Evolutionary conservation across 2,113 vertebrate species (phyloP).

Genomic region (Corynorhinus townsendii): DNA sequence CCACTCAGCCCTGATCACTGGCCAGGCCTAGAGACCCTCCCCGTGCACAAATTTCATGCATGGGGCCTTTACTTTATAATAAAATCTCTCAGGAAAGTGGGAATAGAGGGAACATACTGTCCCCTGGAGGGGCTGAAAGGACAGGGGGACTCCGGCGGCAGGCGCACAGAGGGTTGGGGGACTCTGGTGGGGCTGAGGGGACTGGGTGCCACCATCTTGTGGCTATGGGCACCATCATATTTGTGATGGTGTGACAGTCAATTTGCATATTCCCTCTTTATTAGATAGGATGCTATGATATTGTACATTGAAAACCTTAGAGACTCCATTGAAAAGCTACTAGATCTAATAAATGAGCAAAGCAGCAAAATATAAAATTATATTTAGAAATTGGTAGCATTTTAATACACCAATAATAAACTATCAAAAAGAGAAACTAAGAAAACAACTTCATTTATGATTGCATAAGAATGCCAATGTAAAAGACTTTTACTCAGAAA

Average conservation of each 20-base stretch:
- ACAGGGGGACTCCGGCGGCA: too few species aligned
- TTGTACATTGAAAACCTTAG: not conserved
- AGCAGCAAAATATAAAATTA: not conserved
- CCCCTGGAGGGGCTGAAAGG: too few species aligned
- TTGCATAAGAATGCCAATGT: not conserved
- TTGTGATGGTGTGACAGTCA: too few species aligned
- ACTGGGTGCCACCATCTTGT: too few species aligned
- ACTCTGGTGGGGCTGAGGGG: too few species aligned
- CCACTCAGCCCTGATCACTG: too few species aligned
- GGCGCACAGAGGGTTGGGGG: too few species aligned
- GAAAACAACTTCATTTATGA: not conserved
- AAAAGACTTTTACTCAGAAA: not conserved
- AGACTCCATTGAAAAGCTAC: not conserved
- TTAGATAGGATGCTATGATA: not conserved
- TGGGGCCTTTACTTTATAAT: not conserved
- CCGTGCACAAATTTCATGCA: too few species aligned
- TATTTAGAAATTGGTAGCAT: not conserved
- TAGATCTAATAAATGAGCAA: not conserved
- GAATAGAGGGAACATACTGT: not conserved
- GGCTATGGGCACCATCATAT: too few species aligned
- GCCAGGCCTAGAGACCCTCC: too few species aligned
- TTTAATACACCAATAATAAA: not conserved
- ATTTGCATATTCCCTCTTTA: too few species aligned
- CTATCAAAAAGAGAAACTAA: not conserved
- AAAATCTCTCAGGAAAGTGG: not conserved